Base-by-base conservation (phyloP, 2,888 invertebrate genomes). In the Halictus ligatus region DNA sequence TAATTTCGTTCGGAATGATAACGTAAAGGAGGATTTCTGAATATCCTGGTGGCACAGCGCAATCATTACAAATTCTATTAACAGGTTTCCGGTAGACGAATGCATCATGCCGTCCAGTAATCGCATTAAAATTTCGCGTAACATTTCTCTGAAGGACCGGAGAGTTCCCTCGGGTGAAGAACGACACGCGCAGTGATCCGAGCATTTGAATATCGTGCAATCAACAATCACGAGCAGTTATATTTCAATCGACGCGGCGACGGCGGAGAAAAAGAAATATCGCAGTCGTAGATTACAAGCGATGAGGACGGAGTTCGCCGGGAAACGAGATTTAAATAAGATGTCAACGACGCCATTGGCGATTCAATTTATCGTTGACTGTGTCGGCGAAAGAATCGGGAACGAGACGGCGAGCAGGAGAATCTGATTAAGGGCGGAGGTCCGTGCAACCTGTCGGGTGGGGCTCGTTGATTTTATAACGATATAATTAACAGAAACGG, bases 401-500 rank as follows among this genome's bases (percentile, higher is more conserved):
- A 75, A 73, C 25, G 83, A 50, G 75, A 78, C 77, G 77, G 54
- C 15, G 29, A 29, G 25, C 7, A 10, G 25, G 18, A 25, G 35
- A 71, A 78, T 71, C 71, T 78, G 78, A 78, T 78, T 78, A 78
- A 18, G 18, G 50, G 5, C 48, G n/a, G 48, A 67, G 35, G 35
- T 13, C 29, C 48, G 21, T 7, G 13, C 25, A 8, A 25, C 50
- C 69, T n/a, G 64, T n/a, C 54, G 76, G 74, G 69, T 54, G 69
- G 75, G 71, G 71, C 74, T 64, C 67, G 76, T 67, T 76, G 87
- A 83, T 89, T 90, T 83, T 78, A 85, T 89, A 90, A 89, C 77
- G 85, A 89, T 85, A 82, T 89, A 89, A 90, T 89, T 90, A 89
- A 82, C 85, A 73, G 73, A 64, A 60, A 71, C 67, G 25, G 40